These are phyloP conservation scores for Sialia sialis DNA, from an alignment of 2,113 vertebrate genomes.

Conservation along the genomic window DNA sequence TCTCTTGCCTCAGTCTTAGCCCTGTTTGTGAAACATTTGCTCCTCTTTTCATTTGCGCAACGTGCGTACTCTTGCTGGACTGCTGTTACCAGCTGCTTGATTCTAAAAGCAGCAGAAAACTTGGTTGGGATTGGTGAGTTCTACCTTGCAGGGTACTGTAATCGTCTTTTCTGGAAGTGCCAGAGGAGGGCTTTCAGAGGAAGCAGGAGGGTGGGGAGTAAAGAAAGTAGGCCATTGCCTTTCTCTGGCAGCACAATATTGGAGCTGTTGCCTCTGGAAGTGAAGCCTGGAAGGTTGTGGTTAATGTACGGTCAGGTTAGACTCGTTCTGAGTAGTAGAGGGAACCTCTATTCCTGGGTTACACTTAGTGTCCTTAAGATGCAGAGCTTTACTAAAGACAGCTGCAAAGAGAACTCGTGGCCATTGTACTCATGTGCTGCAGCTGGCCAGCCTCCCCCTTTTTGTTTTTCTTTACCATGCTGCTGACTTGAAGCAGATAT, in stretches of 20 bases:
- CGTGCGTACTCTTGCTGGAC: background rate
- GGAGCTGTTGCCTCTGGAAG: background rate
- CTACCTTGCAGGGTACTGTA: background rate
- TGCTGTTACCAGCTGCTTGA: background rate
- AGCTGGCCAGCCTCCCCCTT: background rate
- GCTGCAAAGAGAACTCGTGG: background rate
- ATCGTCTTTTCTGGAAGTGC: background rate
- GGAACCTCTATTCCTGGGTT: background rate
- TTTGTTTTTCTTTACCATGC: background rate
- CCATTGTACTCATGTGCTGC: fast-evolving
- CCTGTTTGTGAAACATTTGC: background rate
- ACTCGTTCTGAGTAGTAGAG: background rate
- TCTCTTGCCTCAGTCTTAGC: background rate
- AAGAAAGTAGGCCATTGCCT: background rate
- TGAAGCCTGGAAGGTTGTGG: background rate
- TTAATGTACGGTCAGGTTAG: background rate
- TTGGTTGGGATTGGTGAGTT: background rate
- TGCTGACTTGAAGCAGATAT: background rate
- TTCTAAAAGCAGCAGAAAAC: background rate
- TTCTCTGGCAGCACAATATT: background rate
- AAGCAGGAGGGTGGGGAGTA: fast-evolving
- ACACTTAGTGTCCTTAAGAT: background rate
- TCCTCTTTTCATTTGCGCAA: background rate
- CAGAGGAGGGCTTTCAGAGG: background rate
- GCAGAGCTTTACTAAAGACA: background rate